Evolutionary conservation across 2,113 vertebrate species (phyloP).

Genomic region (Chlorodrepanis virens): DNA sequence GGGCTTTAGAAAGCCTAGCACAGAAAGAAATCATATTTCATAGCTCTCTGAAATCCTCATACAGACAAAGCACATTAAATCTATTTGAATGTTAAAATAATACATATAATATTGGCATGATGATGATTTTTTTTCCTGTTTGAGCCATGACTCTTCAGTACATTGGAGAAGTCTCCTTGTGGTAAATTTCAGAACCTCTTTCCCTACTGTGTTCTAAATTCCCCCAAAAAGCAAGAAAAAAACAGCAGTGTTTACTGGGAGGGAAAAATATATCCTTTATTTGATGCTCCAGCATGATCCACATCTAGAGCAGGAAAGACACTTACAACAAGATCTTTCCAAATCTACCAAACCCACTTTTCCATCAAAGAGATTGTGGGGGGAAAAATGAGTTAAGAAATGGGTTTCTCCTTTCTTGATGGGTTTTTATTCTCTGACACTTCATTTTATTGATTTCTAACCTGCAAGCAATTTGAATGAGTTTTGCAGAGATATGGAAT

Average conservation of each 20-base stretch:
- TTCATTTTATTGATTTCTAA: slow-evolving; percentile 25
- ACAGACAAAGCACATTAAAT: background rate
- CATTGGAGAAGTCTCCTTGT: background rate
- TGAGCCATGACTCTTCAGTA: background rate
- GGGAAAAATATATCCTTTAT: background rate
- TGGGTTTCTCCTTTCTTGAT: background rate
- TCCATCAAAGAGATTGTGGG: fast-evolving
- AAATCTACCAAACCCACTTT: background rate
- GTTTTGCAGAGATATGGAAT: background rate
- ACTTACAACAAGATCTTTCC: background rate
- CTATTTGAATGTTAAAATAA: background rate
- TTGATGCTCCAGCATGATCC: background rate
- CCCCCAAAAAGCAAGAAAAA: background rate
- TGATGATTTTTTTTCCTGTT: background rate
- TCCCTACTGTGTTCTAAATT: background rate
- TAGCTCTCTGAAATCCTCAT: background rate
- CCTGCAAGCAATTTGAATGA: background rate
- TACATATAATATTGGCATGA: background rate
- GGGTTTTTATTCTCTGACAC: background rate
- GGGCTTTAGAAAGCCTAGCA: background rate
- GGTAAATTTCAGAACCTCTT: background rate
- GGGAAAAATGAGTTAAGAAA: background rate
- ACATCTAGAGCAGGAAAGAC: background rate
- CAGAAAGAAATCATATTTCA: background rate
- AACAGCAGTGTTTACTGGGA: background rate